A percentile compares a stretch with the other conserved stretches of the same genome.
These are phyloP conservation scores for Leptopterna dolabrata DNA, from an alignment of 2,888 invertebrate genomes.

Conservation along the genomic window DNA sequence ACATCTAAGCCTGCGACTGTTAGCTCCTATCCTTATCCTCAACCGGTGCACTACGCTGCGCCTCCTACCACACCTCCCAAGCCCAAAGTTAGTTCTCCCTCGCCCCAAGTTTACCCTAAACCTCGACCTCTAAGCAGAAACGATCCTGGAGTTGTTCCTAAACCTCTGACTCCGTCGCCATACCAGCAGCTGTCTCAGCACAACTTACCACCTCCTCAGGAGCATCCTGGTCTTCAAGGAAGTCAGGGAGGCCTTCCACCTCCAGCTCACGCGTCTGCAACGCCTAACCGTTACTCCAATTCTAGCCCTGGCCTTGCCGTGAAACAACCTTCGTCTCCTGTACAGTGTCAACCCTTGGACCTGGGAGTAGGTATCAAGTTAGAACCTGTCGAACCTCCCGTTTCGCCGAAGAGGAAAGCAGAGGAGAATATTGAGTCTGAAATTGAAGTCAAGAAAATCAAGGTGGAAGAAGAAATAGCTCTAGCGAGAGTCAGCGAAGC, in stretches of 20 bases:
- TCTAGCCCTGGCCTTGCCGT: slow-evolving; percentile 64
- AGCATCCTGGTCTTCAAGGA: slow-evolving; percentile 67
- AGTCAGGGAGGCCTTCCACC: slow-evolving; percentile 67
- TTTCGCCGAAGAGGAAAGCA: slow-evolving; percentile 75
- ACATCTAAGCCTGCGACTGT: slow-evolving; percentile 63
- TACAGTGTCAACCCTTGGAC: slow-evolving; percentile 82
- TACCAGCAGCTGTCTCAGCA: slow-evolving; percentile 71
- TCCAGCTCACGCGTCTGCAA: slow-evolving; percentile 65
- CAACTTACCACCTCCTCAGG: slow-evolving; percentile 68
- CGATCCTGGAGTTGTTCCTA: slow-evolving; percentile 70
- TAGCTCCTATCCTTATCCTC: slow-evolving; percentile 65
- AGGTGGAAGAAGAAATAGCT: slow-evolving; percentile 66
- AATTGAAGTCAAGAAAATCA: slow-evolving; percentile 65
- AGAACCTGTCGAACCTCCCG: slow-evolving; percentile 62
- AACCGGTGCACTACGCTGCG: slow-evolving; percentile 69
- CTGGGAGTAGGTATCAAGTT: slow-evolving; percentile 74
- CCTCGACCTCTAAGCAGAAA: slow-evolving; percentile 70
- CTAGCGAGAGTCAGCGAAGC: slow-evolving; percentile 73
- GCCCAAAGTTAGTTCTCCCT: slow-evolving; percentile 81
- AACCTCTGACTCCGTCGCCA: slow-evolving; percentile 69
- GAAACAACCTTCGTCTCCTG: slow-evolving; percentile 67
- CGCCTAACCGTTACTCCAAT: slow-evolving; percentile 57
- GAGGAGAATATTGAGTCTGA: slow-evolving; percentile 70
- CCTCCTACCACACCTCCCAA: slow-evolving; percentile 70
- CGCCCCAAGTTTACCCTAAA: slow-evolving; percentile 82